phyloP scores from a whole-genome alignment of 1,140 invertebrate genomes.

The Acromyrmex heyeri region DNA sequence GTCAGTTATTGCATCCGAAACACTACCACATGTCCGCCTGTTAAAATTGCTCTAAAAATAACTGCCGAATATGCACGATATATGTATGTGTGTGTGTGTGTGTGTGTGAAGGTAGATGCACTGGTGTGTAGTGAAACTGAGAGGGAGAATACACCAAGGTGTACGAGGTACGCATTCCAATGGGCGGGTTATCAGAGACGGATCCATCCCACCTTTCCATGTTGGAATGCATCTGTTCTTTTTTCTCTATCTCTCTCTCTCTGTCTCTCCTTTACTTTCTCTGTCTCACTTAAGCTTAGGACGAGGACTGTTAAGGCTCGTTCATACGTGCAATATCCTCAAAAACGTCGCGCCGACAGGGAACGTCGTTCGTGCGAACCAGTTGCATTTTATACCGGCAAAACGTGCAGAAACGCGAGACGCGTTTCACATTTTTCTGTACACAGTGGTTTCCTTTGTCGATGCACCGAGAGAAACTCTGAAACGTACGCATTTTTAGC shows the following conservation, averaged over 20 bases:
- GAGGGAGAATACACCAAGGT: slow-evolving; percentile 81
- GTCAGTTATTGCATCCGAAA: slow-evolving; percentile 45
- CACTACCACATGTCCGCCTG: slow-evolving; percentile 35
- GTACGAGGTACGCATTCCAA: slow-evolving; percentile 85
- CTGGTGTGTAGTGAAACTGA: slow-evolving; percentile 70
- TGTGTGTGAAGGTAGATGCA: slow-evolving; percentile 56
- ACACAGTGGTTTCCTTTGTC: slow-evolving; percentile 20
- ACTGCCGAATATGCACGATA: slow-evolving; percentile 60
- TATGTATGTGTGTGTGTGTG: neutral
- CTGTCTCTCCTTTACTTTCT: slow-evolving; percentile 48
- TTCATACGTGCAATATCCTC: slow-evolving; percentile 70
- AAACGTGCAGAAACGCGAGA: slow-evolving; percentile 52
- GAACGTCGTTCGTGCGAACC: slow-evolving; percentile 47
- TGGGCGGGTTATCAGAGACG: slow-evolving; percentile 84
- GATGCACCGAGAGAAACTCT: neutral
- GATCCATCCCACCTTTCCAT: slow-evolving; percentile 82
- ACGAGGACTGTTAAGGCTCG: slow-evolving; percentile 68
- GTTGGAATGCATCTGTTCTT: slow-evolving; percentile 78
- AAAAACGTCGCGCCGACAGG: slow-evolving; percentile 60
- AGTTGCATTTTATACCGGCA: slow-evolving; percentile 50
- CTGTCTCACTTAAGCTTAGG: slow-evolving; percentile 51
- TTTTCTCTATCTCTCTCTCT: slow-evolving; percentile 14
- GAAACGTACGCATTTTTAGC: neutral
- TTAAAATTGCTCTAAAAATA: slow-evolving; percentile 71
- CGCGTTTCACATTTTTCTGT: slow-evolving; percentile 21